Base-by-base conservation (phyloP, 2,888 invertebrate species). In the Stenodera caucasica region DNA sequence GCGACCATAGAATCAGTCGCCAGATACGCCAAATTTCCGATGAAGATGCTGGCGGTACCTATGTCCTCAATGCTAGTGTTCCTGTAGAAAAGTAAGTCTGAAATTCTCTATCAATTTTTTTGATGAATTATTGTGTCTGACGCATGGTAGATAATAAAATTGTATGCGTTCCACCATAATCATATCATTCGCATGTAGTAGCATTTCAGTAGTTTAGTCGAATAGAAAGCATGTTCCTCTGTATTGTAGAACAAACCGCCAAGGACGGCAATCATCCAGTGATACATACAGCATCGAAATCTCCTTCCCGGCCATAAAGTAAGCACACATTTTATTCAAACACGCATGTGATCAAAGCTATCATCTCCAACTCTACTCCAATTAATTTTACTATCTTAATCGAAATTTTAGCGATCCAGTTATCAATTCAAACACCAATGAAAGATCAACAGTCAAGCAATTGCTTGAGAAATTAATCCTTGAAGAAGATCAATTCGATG, bases 401-500 rank as follows among this genome's bases (percentile, higher is more conserved):
- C 8, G 21, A 50, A 60, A 35, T 67, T 66, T 23, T 81, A 94
- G 95, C 80, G 96, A 96, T 83, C 96, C 96, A 59, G 92, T 96
- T 63, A 84, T 91, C 65, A 91, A 95, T 77, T 87, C 89, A 45
- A 93, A 92, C 71, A 91, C 91, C 55, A 94, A 95, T 75, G 94
- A 95, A 79, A 85, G 94, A 62, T 90, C 94, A 1, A 88, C 87
- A 57, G 94, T 95, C 0, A 88, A 94, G 77, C 84, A 88, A 59
- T 84, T 97, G 61, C 82, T 98, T 70, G 93, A 97, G 81, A 91
- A 91, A 79, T 84, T 96, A 1, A 96, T 97, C 68, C 85, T 96
- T 64, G 94, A 96, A 82, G 92, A 95, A 79, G 94, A 94, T 81
- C 94, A 95, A 79, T 94, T 96, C 77, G 95, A 95, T 74, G 96